phyloP scores from a whole-genome alignment of 2,888 invertebrate species.

The Apotomis betuletana region DNA sequence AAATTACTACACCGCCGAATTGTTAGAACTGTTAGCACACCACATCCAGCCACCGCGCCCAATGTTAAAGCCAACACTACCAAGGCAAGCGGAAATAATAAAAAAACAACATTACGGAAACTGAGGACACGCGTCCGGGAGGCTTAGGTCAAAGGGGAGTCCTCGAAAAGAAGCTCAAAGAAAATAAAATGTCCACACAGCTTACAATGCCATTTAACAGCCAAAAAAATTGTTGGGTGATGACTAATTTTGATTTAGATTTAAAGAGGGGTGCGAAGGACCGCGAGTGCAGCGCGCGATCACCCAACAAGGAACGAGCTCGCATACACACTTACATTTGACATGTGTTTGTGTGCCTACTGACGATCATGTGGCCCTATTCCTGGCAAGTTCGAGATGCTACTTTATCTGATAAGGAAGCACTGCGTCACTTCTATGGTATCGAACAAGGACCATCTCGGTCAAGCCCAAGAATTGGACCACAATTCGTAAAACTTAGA shows the following conservation, averaged over 20 bases:
- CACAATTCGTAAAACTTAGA: too few species aligned
- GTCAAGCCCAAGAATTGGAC: too few species aligned
- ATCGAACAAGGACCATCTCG: too few species aligned
- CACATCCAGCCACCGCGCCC: conserved; percentile 77
- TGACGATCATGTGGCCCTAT: neutral
- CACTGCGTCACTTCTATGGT: too few species aligned
- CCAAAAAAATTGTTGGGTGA: conserved; percentile 79
- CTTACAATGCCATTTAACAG: conserved; percentile 78
- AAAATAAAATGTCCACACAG: conserved; percentile 77
- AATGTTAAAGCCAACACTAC: conserved; percentile 81
- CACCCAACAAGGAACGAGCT: conserved; percentile 77
- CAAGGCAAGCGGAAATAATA: conserved; percentile 80
- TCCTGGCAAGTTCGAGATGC: too few species aligned
- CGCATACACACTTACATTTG: conserved; percentile 68
- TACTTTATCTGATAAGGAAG: too few species aligned
- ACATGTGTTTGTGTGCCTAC: conserved; percentile 27
- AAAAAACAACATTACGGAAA: conserved; percentile 79
- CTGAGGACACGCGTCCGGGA: conserved; percentile 80
- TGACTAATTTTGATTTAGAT: conserved; percentile 58
- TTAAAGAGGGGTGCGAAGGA: conserved; percentile 58
- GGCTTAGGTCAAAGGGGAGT: conserved; percentile 67
- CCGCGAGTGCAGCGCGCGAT: conserved; percentile 71
- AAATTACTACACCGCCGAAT: conserved; percentile 63
- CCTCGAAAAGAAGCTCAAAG: conserved; percentile 71
- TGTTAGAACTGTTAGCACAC: conserved; percentile 82